Base-by-base conservation (phyloP, 2,888 invertebrate species). In the Buathra laborator region DNA sequence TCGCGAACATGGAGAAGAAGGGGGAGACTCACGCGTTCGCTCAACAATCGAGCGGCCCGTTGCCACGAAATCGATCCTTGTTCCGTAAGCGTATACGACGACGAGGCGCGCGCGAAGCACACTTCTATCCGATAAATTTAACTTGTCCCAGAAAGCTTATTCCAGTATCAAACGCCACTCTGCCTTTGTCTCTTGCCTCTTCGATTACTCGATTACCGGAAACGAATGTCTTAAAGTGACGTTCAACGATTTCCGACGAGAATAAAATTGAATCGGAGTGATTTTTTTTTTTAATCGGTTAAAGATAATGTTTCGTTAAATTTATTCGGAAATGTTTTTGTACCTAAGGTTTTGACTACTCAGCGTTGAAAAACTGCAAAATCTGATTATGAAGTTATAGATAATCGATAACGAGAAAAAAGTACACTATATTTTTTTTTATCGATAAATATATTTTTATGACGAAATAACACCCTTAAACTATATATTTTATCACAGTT, bases 71-170 rank as follows among this genome's bases (percentile, higher is more conserved):
- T 85, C 85, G 85, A 85, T 85, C 71, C 82, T 85, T 76, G 44
- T 70, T 82, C 74, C 79, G 76, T 82, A 72, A 85, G 66, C 79
- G 82, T 71, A 12, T 59, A 75, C 70, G 62, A 71, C 70, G 62
- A 71, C 70, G 68, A 43, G 68, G 51, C 67, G 67, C 82, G 75
- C 48, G 51, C 68, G 67, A 76, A 79, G 81, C 75, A 79, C 84
- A 76, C 71, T 82, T 85, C 70, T 79, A 79, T 82, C 82, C 74
- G 79, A 85, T 85, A 85, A 85, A 85, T 85, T 85, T 85, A 85
- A 85, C 85, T 82, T 85, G 85, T 66, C 85, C 85, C 75, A 85
- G 85, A 85, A 85, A 85, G 66, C 82, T 62, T 62, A 46, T 74
- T 77, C 79, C 78, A 64, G 71, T 59, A 59, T 71, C 64, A 64